A percentile compares a stretch with the other conserved stretches of the same genome.
These are phyloP conservation scores for Parasteatoda tepidariorum DNA, from an alignment of 1,140 invertebrate species.

Conservation along the genomic window DNA sequence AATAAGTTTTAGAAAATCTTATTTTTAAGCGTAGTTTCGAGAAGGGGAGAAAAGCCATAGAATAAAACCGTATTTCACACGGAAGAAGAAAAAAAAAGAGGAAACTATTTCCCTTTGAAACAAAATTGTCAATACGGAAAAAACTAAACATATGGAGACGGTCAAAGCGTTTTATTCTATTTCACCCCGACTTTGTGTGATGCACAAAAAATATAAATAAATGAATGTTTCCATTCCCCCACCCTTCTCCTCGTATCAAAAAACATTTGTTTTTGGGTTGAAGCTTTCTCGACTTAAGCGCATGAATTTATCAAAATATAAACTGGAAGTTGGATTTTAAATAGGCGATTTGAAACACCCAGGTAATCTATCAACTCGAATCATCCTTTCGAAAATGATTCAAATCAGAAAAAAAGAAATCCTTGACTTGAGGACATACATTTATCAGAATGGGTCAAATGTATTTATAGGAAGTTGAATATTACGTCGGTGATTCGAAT, in stretches of 20 bases:
- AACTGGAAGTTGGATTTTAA: too few relatives aligned
- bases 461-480: too few relatives aligned
- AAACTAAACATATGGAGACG: conserved; percentile 3
- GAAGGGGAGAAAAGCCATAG: neutral
- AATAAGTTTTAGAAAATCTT: conserved; percentile 50
- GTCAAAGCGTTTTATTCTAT: conserved; percentile 23
- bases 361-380: too few relatives aligned
- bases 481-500: too few relatives aligned
- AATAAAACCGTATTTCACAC: conserved; percentile 10
- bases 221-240: conserved; percentile 16
- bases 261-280: neutral
- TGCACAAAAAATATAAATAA: conserved; percentile 34
- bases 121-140: conserved; percentile 32
- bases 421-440: too few relatives aligned
- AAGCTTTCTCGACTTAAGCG: neutral
- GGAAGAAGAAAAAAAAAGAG: neutral
- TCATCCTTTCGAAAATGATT: too few relatives aligned
- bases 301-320: too few relatives aligned
- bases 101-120: conserved; percentile 6
- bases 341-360: too few relatives aligned
- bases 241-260: neutral
- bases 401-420: too few relatives aligned
- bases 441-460: too few relatives aligned
- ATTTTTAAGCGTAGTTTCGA: conserved; percentile 45
- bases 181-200: conserved; percentile 18